Evolutionary conservation across 2,113 vertebrate genomes (phyloP), one percentile per base, ranked within the genome.

Genomic region (Acrocephalus arundinaceus): DNA sequence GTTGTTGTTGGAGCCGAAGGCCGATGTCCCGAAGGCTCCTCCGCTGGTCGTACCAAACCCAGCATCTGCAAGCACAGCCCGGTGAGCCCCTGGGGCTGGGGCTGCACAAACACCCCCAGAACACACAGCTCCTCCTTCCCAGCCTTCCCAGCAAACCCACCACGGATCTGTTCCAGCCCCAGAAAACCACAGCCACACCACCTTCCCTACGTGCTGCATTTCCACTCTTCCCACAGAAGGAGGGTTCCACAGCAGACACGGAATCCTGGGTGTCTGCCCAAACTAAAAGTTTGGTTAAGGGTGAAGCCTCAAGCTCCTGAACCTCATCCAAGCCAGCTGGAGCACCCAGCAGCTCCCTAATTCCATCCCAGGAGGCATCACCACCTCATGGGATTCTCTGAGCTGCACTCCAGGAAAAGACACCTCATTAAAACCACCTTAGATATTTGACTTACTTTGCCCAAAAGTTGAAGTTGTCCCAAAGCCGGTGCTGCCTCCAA

Each of bases 391-490:
- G 6, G 18, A 39, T 6, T 18, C 35, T 37, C 45, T 7, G 41
- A 37, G 33, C 63, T 41, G 28, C 13, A 9, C 12, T 22, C 25
- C 12, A 51, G 14, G 21, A 41, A 6, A 7, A 33, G 14, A 24
- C 2, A 7, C 1, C 4, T 5, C 7, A 7, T 11, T 11, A n/a
- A 15, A 68, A 10, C 15, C 8, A 18, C 6, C 4, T 2, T 1
- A 5, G 37, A 1, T 1, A 4, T 2, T 28, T 13, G 4, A 98
- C 99, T 99, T 96, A 99, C 99, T 99, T 90, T 99, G 98, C 31
- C 99, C 99, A 91, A 99, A 99, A 18, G 99, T 98, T 13, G 99
- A 99, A 1, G 99, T 97, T 45, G 99, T 98, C 27, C 99, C 99
- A 92, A 99, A 99, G 49, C 98, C 98, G 0, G 99, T 98, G 65